Evolutionary conservation across 2,113 vertebrate genomes (phyloP), one percentile per base, ranked within the genome.

Genomic region (Neodontobutis hainanensis): DNA sequence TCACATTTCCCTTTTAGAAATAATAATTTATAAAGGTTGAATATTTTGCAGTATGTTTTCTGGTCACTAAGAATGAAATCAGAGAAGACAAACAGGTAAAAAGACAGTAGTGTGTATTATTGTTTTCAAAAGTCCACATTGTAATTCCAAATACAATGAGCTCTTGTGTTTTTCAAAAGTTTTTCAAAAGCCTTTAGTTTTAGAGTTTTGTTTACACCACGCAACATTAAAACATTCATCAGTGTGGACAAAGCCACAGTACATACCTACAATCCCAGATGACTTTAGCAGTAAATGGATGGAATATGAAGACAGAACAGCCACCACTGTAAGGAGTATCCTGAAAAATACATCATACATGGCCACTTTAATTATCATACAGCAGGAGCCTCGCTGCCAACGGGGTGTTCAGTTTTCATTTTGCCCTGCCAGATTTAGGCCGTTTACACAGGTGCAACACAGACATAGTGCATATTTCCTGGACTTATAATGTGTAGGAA

Each of bases 271-370:
- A 11, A 99, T 93, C 64, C 97, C 97, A 0, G 97, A 98, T 36
- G 92, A 96, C 85, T 98, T 98, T 67, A 99, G 95, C 70, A 99
- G 93, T 73, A 99, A 87, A 75, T 99, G 97, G 85, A 99, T 99
- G 85, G 97, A 99, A 77, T 99, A 99, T 64, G 94, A 94, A 16
- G 97, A 99, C 38, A 99, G 94, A 46, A 93, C 86, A 6, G 96
- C 96, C 14, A 99, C 94, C 0, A 92, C 93, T 0, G 96, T 96
- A 65, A 99, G 87, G 35, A 98, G 95, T 68, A 96, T 90, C 79
- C 97, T 99, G 90, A n/a, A 67, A 86, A 40, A 84, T 32, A 83
- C 10, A 70, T 58, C 1, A 38, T 27, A 27, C 0, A 45, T 12
- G 40, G 15, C 7, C 9, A 45, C 11, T 11, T 34, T 35, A 0